A percentile compares a stretch with the other conserved stretches of the same genome.
Evolutionary conservation across 2,797 vertebrate genomes (phyloP).

Genomic region (Sylvia borin): DNA sequence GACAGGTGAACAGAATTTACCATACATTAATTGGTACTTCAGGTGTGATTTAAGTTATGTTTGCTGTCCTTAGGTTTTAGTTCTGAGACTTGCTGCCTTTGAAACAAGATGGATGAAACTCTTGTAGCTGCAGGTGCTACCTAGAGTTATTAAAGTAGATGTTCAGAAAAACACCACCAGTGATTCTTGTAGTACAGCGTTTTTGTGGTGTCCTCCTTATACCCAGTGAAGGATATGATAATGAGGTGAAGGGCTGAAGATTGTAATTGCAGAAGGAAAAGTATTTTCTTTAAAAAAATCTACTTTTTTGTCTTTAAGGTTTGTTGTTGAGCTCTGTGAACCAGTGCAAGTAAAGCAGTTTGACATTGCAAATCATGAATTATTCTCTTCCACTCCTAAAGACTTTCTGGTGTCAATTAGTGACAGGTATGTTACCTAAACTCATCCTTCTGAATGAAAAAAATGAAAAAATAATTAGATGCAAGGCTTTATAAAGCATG

Average conservation of each 20-base stretch:
- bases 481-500: neutral
- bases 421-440: constrained; percentile 84
- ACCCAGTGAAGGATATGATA: neutral
- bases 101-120: neutral
- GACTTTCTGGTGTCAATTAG: constrained; percentile 97
- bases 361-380: constrained; percentile 98
- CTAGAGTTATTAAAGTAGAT: neutral
- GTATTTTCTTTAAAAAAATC: neutral
- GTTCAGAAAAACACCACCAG: neutral
- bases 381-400: constrained; percentile 98
- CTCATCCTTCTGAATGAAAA: neutral
- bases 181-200: neutral
- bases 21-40: neutral
- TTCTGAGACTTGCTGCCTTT: neutral
- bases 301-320: constrained; percentile 80
- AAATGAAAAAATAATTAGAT: neutral
- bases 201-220: neutral
- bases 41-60: neutral
- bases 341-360: constrained; percentile 97
- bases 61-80: neutral
- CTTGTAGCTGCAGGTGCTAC: neutral
- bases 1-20: neutral
- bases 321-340: constrained; percentile 98
- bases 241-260: neutral
- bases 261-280: neutral